Percentiles rank a stretch among this genome's conserved stretches.
Evolutionary conservation across 2,113 vertebrate species (phyloP).

Genomic region (Reinhardtius hippoglossoides): DNA sequence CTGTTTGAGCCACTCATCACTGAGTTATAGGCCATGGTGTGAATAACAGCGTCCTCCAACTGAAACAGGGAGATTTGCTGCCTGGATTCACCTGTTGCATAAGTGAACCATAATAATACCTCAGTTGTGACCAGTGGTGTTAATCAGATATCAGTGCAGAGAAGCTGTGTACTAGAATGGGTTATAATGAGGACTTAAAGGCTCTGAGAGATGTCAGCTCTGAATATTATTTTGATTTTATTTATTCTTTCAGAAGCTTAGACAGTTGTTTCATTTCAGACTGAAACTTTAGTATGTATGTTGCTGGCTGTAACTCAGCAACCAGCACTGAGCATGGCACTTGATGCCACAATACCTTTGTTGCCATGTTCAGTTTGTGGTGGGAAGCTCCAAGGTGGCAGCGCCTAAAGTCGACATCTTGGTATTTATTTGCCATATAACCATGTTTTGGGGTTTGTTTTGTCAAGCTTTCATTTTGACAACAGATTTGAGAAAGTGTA

Average conservation of each 20-base stretch:
- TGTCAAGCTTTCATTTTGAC: no score
- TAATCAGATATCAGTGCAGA: constrained; percentile 11
- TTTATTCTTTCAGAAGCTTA: neutral
- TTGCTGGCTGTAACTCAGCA: neutral
- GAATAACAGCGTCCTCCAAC: neutral
- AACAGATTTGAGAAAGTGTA: no score
- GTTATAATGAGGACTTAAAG: neutral
- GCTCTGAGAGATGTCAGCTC: neutral
- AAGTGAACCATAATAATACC: constrained; percentile 20
- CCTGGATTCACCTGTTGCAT: constrained; percentile 2
- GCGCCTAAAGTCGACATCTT: neutral
- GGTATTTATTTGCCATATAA: no score
- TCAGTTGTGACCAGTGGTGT: constrained; percentile 4
- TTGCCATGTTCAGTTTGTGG: neutral
- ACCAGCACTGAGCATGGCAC: neutral
- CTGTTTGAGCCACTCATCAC: neutral
- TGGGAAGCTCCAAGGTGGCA: neutral
- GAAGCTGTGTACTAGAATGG: neutral
- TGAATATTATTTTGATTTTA: neutral
- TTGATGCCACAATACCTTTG: neutral
- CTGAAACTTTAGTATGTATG: neutral
- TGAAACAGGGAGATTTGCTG: neutral
- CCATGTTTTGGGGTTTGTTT: no score
- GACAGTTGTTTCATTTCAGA: neutral
- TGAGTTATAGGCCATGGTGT: neutral